A percentile compares a stretch with the other conserved stretches of the same genome.
Evolutionary conservation across 2,888 invertebrate genomes (phyloP).

Genomic region (Drosophila tanythrix): DNA sequence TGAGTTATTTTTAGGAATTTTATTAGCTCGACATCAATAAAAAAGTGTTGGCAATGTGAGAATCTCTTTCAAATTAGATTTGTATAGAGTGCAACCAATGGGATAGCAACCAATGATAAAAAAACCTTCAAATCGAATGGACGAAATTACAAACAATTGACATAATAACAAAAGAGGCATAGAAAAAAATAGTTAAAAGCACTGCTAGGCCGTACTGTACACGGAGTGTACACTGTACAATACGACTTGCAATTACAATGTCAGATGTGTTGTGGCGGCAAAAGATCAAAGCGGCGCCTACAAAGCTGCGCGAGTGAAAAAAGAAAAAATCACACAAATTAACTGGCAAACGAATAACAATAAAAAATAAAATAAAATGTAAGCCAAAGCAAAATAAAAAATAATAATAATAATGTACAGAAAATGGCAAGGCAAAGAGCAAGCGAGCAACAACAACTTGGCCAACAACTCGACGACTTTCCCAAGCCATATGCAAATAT

Average conservation of each 20-base stretch:
- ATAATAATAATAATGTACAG: slow-evolving; percentile 48
- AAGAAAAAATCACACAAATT: slow-evolving; percentile 71
- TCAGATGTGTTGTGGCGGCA: slow-evolving; percentile 67
- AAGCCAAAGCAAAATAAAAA: slow-evolving; percentile 44
- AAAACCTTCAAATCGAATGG: slow-evolving; percentile 23
- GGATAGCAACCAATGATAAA: not conserved
- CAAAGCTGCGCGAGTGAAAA: slow-evolving; percentile 48
- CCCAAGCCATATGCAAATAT: slow-evolving; percentile 77
- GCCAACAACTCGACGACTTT: slow-evolving; percentile 54
- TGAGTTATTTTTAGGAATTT: not conserved
- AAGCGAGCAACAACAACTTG: slow-evolving; percentile 26
- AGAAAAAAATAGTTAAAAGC: slow-evolving; percentile 36
- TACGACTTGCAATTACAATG: slow-evolving; percentile 69
- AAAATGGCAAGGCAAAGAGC: slow-evolving; percentile 57
- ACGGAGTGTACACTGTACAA: slow-evolving; percentile 12
- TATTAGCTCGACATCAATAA: not conserved
- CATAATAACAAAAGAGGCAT: slow-evolving; percentile 57
- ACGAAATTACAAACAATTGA: slow-evolving; percentile 68
- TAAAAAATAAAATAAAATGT: slow-evolving; percentile 67
- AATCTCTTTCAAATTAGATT: slow-evolving; percentile 2
- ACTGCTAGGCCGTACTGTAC: slow-evolving; percentile 15
- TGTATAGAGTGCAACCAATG: slow-evolving; percentile 23
- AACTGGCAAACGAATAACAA: slow-evolving; percentile 60
- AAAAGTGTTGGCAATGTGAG: not conserved
- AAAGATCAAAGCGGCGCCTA: slow-evolving; percentile 67